Percentiles rank a stretch among this genome's conserved stretches.
These are phyloP conservation scores for Phrixothrix hirtus DNA, from an alignment of 2,888 invertebrate species.

Conservation along the genomic window DNA sequence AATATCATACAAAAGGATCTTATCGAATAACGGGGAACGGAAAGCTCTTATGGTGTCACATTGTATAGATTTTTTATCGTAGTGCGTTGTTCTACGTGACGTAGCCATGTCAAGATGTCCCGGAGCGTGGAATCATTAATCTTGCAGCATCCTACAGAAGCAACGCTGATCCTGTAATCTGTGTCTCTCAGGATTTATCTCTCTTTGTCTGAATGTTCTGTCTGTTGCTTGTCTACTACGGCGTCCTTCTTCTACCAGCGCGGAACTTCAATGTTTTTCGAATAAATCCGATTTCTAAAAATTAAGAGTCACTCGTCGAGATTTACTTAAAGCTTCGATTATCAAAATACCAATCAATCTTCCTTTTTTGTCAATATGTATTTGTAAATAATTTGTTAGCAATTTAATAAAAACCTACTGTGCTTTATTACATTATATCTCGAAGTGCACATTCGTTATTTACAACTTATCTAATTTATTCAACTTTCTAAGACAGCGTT, in stretches of 20 bases:
- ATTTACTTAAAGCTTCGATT: slow-evolving; percentile 12
- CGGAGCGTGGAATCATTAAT: slow-evolving; percentile 51
- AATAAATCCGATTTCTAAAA: slow-evolving; percentile 10
- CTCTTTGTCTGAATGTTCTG: slow-evolving; percentile 48
- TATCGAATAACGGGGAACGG: slow-evolving; percentile 31
- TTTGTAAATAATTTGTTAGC: slow-evolving; percentile 2
- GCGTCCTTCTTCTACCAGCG: slow-evolving; percentile 20
- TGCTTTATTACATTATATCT: no score
- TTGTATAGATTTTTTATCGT: slow-evolving; percentile 48
- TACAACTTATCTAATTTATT: no score
- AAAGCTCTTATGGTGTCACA: slow-evolving; percentile 36
- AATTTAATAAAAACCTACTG: slow-evolving; percentile 12
- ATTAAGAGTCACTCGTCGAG: slow-evolving; percentile 10
- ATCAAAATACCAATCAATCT: slow-evolving; percentile 10
- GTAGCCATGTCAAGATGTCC: slow-evolving; percentile 51
- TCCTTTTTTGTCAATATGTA: slow-evolving; percentile 1
- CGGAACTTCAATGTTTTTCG: slow-evolving; percentile 18
- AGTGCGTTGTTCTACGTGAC: slow-evolving; percentile 50
- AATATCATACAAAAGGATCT: slow-evolving; percentile 30
- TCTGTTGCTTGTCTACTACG: slow-evolving; percentile 45
- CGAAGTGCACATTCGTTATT: no score
- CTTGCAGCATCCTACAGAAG: slow-evolving; percentile 47
- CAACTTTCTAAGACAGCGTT: no score
- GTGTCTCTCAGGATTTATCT: slow-evolving; percentile 53
- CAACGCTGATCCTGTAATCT: slow-evolving; percentile 52